Base-by-base conservation (phyloP, 1,140 invertebrate genomes). In the Microvelia longipes region DNA sequence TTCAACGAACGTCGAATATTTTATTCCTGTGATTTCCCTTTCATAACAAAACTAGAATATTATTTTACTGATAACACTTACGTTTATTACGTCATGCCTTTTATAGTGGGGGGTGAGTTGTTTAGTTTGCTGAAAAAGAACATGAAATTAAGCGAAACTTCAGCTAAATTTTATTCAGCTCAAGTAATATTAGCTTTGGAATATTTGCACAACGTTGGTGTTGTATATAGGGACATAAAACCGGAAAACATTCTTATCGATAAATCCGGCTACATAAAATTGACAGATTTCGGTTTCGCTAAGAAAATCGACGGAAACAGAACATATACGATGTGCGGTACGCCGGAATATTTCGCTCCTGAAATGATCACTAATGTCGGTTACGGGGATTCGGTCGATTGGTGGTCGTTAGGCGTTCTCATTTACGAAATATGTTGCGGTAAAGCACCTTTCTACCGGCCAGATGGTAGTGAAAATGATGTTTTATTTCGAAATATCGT, bases 351-450 rank as follows among this genome's bases (percentile, higher is more conserved):
- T 81, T 80, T 98, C 64, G 94, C 94, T 0, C 94, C 95, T 0
- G 95, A 98, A 82, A 88, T 98, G 30, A 95, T 98, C 73, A 82
- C 95, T 67, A 93, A 90, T 73, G 96, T 94, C 78, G 94, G 94
- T 0, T 99, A 99, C 79, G 94, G 94, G 67, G 93, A 92, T 77
- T 90, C 94, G 1, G 94, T 97, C 0, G 96, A 98, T 76, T 97
- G 93, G 94, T 97, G 94, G 94, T 92, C 93, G 11, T 87, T 94
- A 66, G 94, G 94, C 0, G 89, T 97, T 0, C 80, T 98, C 1
- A 79, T 93, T 2, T 93, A 85, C 78, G 91, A 93, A 80, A 91
- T 94, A 87, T 87, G 88, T 68, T 86, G 89, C 13, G 91, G 92
- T 0, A 88, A 86, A 75, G 85, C 90, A 0, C 94, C 94, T 0